Evolutionary conservation across 2,888 invertebrate species (phyloP).

Genomic region (Cheilosia impressa): DNA sequence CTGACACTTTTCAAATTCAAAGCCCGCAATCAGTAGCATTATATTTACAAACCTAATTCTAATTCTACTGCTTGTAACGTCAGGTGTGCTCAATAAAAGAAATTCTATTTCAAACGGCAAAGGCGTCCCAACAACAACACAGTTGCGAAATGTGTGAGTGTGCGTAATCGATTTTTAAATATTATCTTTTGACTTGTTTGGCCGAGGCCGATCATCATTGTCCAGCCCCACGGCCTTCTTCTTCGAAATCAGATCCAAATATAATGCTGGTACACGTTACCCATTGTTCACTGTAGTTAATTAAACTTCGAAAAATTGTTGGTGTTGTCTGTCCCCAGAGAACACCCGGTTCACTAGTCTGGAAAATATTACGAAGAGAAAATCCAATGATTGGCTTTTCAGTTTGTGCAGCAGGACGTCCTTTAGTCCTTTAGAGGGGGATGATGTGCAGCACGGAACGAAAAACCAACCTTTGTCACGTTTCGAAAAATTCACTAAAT

Average conservation of each 20-base stretch:
- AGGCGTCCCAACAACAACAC: too few relatives aligned
- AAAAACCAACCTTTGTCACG: constrained; percentile 19
- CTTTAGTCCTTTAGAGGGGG: background rate
- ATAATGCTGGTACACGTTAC: background rate
- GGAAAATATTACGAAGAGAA: constrained; percentile 1
- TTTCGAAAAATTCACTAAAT: constrained; percentile 39
- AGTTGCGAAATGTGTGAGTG: too few relatives aligned
- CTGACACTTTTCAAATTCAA: too few relatives aligned
- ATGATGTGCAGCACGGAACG: background rate
- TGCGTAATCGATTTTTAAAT: too few relatives aligned
- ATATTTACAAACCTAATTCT: too few relatives aligned
- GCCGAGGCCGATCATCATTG: too few relatives aligned
- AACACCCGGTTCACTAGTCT: background rate
- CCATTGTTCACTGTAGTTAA: constrained; percentile 6
- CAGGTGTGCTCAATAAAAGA: too few relatives aligned
- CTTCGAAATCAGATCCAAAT: background rate
- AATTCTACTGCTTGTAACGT: too few relatives aligned
- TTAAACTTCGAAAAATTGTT: constrained; percentile 18
- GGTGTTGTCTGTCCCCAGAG: constrained; percentile 3
- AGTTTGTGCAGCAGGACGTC: constrained; percentile 5
- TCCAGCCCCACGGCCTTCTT: background rate
- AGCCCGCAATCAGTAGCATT: too few relatives aligned
- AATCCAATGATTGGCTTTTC: constrained; percentile 29
- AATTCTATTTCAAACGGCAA: too few relatives aligned
- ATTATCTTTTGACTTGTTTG: too few relatives aligned